phyloP scores from a whole-genome alignment of 2,888 invertebrate genomes.

The Agrotis segetum region DNA sequence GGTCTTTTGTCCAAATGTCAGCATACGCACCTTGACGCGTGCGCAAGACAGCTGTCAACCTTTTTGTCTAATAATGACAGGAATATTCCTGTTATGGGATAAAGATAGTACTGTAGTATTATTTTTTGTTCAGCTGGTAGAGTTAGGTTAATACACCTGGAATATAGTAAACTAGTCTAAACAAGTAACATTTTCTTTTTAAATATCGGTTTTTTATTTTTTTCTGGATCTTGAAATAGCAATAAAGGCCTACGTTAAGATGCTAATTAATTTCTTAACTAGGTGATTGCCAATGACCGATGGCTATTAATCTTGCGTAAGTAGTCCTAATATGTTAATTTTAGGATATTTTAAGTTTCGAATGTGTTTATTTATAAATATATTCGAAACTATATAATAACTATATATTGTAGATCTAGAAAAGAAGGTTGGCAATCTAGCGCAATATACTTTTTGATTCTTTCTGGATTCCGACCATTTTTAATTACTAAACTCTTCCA shows the following conservation, averaged over 20 bases:
- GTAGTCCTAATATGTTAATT: neutral
- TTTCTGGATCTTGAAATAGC: neutral
- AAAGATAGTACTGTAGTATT: neutral
- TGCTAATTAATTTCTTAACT: neutral
- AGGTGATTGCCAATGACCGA: neutral
- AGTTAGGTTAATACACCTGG: constrained; percentile 11
- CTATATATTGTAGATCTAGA: no score
- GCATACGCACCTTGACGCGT: constrained; percentile 70
- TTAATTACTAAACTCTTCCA: no score
- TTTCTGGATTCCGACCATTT: no score
- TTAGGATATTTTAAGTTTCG: no score
- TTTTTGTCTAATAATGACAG: constrained; percentile 62
- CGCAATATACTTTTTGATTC: no score
- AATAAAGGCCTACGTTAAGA: neutral
- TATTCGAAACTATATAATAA: no score
- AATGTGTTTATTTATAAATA: no score
- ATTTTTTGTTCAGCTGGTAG: neutral
- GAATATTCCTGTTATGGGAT: constrained; percentile 9
- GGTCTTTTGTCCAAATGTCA: constrained; percentile 71
- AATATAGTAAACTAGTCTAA: neutral
- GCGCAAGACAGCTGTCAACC: constrained; percentile 65
- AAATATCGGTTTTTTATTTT: neutral
- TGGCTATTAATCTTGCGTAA: neutral
- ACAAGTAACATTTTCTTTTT: neutral
- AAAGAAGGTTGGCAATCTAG: no score